These are phyloP conservation scores for Chymomyza costata DNA, from an alignment of 1,140 invertebrate species.

Conservation along the genomic window DNA sequence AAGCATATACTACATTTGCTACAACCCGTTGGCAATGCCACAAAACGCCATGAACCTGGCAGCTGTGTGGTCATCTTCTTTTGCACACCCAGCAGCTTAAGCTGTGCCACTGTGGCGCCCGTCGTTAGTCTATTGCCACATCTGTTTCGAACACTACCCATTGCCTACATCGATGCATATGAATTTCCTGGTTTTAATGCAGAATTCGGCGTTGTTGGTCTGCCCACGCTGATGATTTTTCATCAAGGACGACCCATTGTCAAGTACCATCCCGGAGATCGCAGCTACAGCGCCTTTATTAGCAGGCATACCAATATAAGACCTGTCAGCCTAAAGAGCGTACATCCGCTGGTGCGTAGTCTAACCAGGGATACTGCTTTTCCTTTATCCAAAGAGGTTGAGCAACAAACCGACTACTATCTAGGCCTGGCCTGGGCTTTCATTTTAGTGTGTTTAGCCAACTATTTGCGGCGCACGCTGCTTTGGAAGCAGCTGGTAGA, in stretches of 20 bases:
- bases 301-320: slow-evolving; percentile 85
- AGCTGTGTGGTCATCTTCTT: slow-evolving; percentile 90
- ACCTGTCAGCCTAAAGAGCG: slow-evolving; percentile 72
- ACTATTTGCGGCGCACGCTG: slow-evolving; percentile 86
- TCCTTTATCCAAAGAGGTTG: slow-evolving; percentile 76
- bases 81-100: slow-evolving; percentile 92
- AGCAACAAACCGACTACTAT: slow-evolving; percentile 83
- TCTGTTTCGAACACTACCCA: slow-evolving; percentile 88
- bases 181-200: slow-evolving; percentile 91
- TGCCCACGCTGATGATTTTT: slow-evolving; percentile 93
- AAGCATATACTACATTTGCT: slow-evolving; percentile 74
- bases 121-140: slow-evolving; percentile 91
- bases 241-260: slow-evolving; percentile 92
- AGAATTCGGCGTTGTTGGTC: slow-evolving; percentile 94
- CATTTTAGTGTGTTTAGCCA: slow-evolving; percentile 84
- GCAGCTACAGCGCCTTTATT: slow-evolving; percentile 89
- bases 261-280: slow-evolving; percentile 90
- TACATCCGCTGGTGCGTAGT: slow-evolving; percentile 5
- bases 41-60: slow-evolving; percentile 77
- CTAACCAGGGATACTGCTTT: not conserved
- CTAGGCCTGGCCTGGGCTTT: slow-evolving; percentile 91
- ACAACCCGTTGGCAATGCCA: slow-evolving; percentile 75
- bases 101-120: slow-evolving; percentile 91
- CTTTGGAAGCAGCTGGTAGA: slow-evolving; percentile 89
- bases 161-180: slow-evolving; percentile 93